Evolutionary conservation across 2,113 vertebrate species (phyloP).

Genomic region (Kryptolebias marmoratus): DNA sequence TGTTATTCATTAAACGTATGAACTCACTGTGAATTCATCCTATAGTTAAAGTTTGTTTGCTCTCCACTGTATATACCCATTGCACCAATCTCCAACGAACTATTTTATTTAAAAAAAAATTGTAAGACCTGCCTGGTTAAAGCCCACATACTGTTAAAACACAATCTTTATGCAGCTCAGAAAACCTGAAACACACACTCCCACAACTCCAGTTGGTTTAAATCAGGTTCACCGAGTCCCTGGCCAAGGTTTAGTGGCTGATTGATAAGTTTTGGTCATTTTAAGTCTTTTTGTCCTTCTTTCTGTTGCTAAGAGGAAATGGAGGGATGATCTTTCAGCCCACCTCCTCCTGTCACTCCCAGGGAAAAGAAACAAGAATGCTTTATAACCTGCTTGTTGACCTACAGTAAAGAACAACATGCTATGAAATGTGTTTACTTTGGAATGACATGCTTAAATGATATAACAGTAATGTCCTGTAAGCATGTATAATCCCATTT

Average conservation of each 20-base stretch:
- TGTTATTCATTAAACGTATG: conserved; percentile 54
- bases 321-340: conserved; percentile 69
- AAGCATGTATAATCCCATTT: conserved; percentile 10
- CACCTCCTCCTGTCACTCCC: conserved; percentile 54
- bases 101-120: conserved; percentile 35
- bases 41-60: conserved; percentile 48
- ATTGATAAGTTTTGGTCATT: conserved; percentile 58
- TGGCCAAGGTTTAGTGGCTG: conserved; percentile 31
- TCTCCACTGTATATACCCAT: conserved; percentile 40
- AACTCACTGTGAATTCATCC: conserved; percentile 61
- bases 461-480: conserved; percentile 26
- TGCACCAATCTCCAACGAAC: conserved; percentile 45
- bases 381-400: conserved; percentile 66
- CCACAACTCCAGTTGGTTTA: conserved; percentile 9
- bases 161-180: conserved; percentile 5
- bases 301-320: conserved; percentile 69
- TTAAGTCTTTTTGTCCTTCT: conserved; percentile 47
- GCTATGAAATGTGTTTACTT: conserved; percentile 43
- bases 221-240: conserved; percentile 31
- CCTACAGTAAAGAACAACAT: conserved; percentile 52
- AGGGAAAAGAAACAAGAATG: conserved; percentile 65
- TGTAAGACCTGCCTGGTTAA: conserved; percentile 37
- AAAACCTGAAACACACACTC: conserved; percentile 5
- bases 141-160: conserved; percentile 14
- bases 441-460: conserved; percentile 47